Evolutionary conservation across 2,797 vertebrate species (phyloP).

Genomic region (Poecile montanus): DNA sequence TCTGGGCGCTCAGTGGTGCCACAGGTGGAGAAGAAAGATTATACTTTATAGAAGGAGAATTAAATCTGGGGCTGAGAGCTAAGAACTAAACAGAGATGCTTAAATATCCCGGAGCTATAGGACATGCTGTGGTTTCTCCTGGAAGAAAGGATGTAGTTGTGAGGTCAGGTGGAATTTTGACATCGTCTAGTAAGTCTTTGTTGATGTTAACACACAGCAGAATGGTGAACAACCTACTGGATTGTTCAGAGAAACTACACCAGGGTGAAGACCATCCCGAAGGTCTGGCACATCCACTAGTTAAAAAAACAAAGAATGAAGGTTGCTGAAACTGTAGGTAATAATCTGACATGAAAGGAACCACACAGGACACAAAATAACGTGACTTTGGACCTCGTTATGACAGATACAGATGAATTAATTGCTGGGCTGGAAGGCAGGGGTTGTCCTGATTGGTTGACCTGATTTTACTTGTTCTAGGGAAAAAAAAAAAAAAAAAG

Average conservation of each 20-base stretch:
- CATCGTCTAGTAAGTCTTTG: background rate
- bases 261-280: background rate
- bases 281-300: background rate
- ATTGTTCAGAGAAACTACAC: background rate
- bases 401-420: constrained; percentile 10
- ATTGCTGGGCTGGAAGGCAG: background rate
- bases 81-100: background rate
- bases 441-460: background rate
- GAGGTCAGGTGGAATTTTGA: background rate
- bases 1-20: background rate
- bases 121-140: background rate
- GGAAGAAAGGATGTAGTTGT: background rate
- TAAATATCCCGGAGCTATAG: background rate
- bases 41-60: background rate
- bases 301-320: background rate
- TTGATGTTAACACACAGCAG: background rate
- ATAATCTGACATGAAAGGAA: constrained; percentile 2
- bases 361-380: background rate
- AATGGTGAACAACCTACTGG: background rate
- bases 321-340: background rate
- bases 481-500: background rate
- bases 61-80: background rate
- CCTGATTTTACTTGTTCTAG: background rate
- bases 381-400: rapidly evolving
- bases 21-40: background rate